Base-by-base conservation (phyloP, 1,140 invertebrate genomes). In the Drosophila watanabei region DNA sequence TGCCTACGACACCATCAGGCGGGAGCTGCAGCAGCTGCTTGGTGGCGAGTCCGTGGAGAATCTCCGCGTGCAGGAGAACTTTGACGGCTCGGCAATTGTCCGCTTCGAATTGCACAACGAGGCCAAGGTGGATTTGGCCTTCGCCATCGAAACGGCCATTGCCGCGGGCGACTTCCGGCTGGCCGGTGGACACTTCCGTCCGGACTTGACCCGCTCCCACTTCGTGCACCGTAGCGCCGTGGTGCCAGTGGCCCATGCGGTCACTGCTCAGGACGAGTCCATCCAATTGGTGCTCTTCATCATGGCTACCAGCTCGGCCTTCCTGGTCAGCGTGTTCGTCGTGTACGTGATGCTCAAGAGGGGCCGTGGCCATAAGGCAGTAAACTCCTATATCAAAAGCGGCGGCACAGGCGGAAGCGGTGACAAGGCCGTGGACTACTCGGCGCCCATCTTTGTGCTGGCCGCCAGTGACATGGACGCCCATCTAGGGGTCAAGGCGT, bases 281-380 rank as follows among this genome's bases (percentile, higher is more conserved):
- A 87, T 93, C 2, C 93, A 93, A 30, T 56, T 92, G 76, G 90
- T 91, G 37, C 79, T 93, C 33, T 93, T 93, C 37, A 91, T 93
- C 13, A 80, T 92, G 76, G 93, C 92, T 64, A 93, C 92, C 39
- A 85, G 92, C 35, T 93, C 92, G 7, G 92, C 93, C 13, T 93
- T 93, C 39, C 73, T 93, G 39, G 89, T 93, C 69, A 93, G 93
- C 65, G 79, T 93, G 9, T 92, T 93, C 54, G 83, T 93, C 2
- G 91, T 93, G 20, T 93, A 92, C 43, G 79, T 93, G 4, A 93
- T 93, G 93, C 63, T 93, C 2, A 93, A 93, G 20, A 70, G 92
- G 1, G 88, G 88, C 41, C 73, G 80, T 7, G 43, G 62, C 75
- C 78, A 32, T 49, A 93, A 93, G 30, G 41, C 60, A 7, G 56